These are phyloP conservation scores for Pachyseris speciosa DNA, from an alignment of 64 coral and sea anemone genomes.

Conservation along the genomic window DNA sequence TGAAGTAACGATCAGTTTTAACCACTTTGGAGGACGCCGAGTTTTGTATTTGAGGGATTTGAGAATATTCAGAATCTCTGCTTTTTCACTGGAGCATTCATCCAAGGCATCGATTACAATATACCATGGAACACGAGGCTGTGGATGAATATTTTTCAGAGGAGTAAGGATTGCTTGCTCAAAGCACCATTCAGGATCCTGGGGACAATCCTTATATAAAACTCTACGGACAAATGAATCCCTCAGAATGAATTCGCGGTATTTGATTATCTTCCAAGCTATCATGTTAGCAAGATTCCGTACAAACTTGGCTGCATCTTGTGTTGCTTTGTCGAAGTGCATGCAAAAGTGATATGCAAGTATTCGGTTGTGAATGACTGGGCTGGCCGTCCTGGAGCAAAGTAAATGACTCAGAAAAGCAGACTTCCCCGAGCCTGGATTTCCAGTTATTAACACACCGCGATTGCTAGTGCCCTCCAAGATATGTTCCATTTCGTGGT, in stretches of 20 bases:
- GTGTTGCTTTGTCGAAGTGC: conserved; percentile 75
- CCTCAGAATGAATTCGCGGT: conserved; percentile 26
- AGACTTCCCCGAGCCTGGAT: conserved; percentile 94
- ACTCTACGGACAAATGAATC: conserved; percentile 63
- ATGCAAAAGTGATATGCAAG: conserved; percentile 94
- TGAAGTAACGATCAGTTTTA: conserved; percentile 84
- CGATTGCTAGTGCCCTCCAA: background rate
- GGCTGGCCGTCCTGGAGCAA: conserved; percentile 81
- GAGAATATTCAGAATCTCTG: conserved; percentile 69
- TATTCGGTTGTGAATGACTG: conserved; percentile 63
- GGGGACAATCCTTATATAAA: conserved; percentile 57
- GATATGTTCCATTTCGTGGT: conserved; percentile 55
- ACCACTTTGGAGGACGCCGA: conserved; percentile 77
- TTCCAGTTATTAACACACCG: conserved; percentile 85
- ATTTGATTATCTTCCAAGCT: conserved; percentile 39
- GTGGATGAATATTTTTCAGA: conserved; percentile 29
- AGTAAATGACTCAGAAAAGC: conserved; percentile 82
- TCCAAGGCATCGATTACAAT: conserved; percentile 92
- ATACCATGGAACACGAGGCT: conserved; percentile 26
- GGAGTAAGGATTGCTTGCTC: conserved; percentile 78
- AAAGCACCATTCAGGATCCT: conserved; percentile 85
- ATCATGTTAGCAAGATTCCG: conserved; percentile 92
- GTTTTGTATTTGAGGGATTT: conserved; percentile 58
- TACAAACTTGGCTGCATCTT: conserved; percentile 73
- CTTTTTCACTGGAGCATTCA: conserved; percentile 70